Conservation (phyloP, 2,797 vertebrate genomes). For the Harpagifer antarcticus region DNA sequence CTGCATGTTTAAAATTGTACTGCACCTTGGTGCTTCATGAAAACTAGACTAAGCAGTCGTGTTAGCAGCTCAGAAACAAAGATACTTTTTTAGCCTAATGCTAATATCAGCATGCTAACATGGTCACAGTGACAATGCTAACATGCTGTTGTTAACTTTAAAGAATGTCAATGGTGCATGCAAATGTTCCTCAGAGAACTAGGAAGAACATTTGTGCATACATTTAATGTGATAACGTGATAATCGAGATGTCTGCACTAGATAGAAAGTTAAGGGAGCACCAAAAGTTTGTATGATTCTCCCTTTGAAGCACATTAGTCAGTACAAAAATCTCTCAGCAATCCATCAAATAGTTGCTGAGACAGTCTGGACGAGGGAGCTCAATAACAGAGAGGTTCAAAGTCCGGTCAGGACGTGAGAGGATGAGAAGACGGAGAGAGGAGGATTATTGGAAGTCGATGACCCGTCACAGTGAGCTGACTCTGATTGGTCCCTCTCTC, state of each 20-base stretch:
- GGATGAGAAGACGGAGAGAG: constrained; percentile 20
- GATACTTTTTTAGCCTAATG: neutral
- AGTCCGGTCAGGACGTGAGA: constrained; percentile 7
- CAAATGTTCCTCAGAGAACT: too few species aligned
- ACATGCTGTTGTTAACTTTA: neutral
- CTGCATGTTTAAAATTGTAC: neutral
- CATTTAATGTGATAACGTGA: too few species aligned
- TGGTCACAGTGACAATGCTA: neutral
- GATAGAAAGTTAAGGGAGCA: neutral
- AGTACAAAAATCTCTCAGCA: neutral
- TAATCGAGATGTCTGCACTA: neutral
- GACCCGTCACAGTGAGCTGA: constrained; percentile 29
- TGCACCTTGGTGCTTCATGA: neutral
- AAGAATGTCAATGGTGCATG: too few species aligned
- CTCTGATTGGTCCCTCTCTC: constrained; percentile 49
- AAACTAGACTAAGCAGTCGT: neutral
- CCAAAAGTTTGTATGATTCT: neutral
- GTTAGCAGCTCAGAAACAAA: neutral
- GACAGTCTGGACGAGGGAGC: neutral
- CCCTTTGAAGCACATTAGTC: neutral
- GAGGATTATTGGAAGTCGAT: constrained; percentile 69
- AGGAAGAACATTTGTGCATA: too few species aligned
- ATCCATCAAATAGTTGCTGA: neutral
- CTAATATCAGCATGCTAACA: neutral
- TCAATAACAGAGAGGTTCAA: constrained; percentile 22